phyloP scores from a whole-genome alignment of 2,797 vertebrate genomes.

The Cirrhinus molitorella region DNA sequence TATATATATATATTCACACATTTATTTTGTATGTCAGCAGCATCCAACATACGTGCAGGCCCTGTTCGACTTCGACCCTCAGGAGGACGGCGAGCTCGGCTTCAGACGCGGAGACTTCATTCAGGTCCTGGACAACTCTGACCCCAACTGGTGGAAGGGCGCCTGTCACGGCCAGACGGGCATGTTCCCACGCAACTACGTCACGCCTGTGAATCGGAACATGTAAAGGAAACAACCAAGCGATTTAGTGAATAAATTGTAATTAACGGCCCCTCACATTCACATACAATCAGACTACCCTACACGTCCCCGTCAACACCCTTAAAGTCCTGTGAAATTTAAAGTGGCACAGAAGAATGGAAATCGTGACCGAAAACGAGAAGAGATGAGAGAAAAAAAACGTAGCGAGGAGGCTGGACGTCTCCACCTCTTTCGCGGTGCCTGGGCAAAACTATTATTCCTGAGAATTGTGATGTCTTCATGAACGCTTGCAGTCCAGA shows the following conservation, averaged over 20 bases:
- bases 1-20: background rate
- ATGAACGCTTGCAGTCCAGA: slow-evolving; percentile 68
- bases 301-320: slow-evolving; percentile 24
- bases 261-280: slow-evolving; percentile 38
- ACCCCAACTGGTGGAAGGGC: slow-evolving; percentile 97
- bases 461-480: slow-evolving; percentile 70
- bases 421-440: slow-evolving; percentile 62
- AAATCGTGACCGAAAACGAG: slow-evolving; percentile 67
- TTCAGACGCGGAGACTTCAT: slow-evolving; percentile 98
- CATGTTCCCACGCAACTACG: slow-evolving; percentile 99
- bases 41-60: slow-evolving; percentile 97
- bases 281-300: slow-evolving; percentile 30
- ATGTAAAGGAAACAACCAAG: slow-evolving; percentile 78
- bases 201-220: slow-evolving; percentile 96
- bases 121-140: slow-evolving; percentile 91
- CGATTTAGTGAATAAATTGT: slow-evolving; percentile 38
- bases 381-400: slow-evolving; percentile 59
- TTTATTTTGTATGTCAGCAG: slow-evolving; percentile 70
- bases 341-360: slow-evolving; percentile 62
- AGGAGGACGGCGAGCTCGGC: slow-evolving; percentile 97
- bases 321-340: slow-evolving; percentile 46
- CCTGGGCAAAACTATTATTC: slow-evolving; percentile 69
- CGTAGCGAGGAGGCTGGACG: slow-evolving; percentile 62
- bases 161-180: slow-evolving; percentile 95
- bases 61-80: slow-evolving; percentile 98